Evolutionary conservation across 2,797 vertebrate genomes (phyloP).

Genomic region (Mergus octosetaceus): DNA sequence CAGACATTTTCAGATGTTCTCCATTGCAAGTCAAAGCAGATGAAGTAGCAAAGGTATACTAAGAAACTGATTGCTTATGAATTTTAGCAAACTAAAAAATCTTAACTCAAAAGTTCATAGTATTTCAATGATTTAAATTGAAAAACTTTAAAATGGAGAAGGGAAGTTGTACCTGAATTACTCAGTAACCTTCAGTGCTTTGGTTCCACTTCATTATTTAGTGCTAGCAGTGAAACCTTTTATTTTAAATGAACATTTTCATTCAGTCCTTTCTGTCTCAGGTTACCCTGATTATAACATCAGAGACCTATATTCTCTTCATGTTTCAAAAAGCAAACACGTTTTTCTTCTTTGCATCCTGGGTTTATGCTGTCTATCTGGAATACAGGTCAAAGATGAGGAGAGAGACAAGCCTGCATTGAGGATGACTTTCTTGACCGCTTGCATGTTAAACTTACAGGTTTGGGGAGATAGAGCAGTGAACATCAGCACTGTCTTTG

Average conservation of each 20-base stretch:
- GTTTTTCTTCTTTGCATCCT: background rate
- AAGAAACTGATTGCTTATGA: background rate
- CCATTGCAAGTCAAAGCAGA: background rate
- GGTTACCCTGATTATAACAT: background rate
- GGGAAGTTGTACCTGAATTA: background rate
- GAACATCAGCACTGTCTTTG: background rate
- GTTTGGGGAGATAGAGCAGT: background rate
- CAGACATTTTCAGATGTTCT: background rate
- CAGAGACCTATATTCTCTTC: background rate
- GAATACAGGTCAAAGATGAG: background rate
- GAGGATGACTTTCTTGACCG: background rate
- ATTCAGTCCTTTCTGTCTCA: background rate
- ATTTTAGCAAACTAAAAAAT: background rate
- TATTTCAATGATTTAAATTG: background rate
- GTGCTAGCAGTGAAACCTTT: background rate
- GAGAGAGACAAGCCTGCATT: background rate
- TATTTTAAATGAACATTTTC: background rate
- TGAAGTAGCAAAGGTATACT: background rate
- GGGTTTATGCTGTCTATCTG: background rate
- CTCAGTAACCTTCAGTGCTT: background rate
- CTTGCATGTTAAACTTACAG: background rate
- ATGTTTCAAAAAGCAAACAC: background rate
- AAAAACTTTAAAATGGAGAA: background rate
- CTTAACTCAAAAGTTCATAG: background rate
- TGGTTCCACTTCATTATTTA: background rate